phyloP scores from a whole-genome alignment of 2,113 vertebrate genomes.

The Sitta europaea region DNA sequence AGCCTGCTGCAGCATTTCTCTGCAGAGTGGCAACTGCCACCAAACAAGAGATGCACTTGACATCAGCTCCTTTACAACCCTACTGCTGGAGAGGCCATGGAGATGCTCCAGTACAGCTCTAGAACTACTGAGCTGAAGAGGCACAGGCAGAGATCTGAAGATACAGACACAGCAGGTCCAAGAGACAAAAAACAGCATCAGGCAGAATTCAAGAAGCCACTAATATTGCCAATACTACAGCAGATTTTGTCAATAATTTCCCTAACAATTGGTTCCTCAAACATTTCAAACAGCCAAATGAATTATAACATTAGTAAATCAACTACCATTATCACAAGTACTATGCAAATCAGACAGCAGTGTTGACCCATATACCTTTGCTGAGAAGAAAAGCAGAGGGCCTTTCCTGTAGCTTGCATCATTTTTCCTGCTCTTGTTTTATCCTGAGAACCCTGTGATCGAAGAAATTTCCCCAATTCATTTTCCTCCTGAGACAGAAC shows the following conservation, averaged over 20 bases:
- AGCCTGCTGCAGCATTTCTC: background rate
- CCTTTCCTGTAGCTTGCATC: conserved; percentile 98
- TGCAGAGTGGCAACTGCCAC: background rate
- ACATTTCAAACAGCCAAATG: background rate
- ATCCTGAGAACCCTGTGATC: conserved; percentile 92
- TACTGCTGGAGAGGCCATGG: background rate
- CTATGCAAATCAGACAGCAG: background rate
- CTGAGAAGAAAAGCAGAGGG: conserved; percentile 96
- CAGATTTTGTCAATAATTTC: background rate
- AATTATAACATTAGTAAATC: background rate
- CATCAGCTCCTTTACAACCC: background rate
- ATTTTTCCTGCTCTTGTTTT: conserved; percentile 96
- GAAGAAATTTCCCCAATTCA: conserved; percentile 94
- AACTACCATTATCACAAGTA: background rate
- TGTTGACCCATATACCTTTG: conserved; percentile 81
- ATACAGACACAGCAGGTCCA: rapidly evolving
- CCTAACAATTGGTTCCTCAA: background rate
- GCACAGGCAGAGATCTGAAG: background rate
- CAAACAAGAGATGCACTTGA: background rate
- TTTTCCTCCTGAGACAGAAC: conserved; percentile 97
- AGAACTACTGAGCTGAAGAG: background rate
- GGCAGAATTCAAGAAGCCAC: background rate
- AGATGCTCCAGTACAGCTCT: background rate
- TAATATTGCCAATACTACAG: background rate
- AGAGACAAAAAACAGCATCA: background rate